Base-by-base conservation (phyloP, 2,113 vertebrate species). In the Marmota monax region DNA sequence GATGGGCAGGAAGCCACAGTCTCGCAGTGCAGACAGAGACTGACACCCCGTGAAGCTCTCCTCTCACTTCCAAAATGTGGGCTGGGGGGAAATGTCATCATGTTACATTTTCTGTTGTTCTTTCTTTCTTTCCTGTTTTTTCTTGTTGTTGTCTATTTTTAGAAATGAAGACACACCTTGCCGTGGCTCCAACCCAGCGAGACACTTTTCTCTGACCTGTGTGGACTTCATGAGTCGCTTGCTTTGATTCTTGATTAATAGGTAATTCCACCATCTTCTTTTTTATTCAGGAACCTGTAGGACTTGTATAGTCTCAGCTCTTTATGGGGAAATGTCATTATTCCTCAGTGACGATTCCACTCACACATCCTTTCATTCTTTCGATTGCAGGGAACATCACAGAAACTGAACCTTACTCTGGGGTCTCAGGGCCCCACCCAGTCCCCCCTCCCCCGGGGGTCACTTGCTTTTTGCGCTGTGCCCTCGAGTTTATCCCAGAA, bases 381-480 rank as follows among this genome's bases (percentile, higher is more conserved):
- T 72, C 22, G 11, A 58, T 34, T 58, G 16, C 37, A 5, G 6
- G 25, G 9, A 10, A 42, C 8, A 42, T 78, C 39, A 23, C 5
- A 61, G 74, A 3, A 61, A 29, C 5, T n/a, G 51, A 58, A 2
- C 20, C 18, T 53, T 51, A 10, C 5, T 1, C 20, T 32, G 25
- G 14, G 23, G 34, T 12, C 8, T 29, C 13, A 22, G n/a, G 20
- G 23, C n/a, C n/a, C 3, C 14, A 13, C 1, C 4, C 0, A 6
- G 3, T 37, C 5, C 12, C 16, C 4, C 1, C 51, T 2, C 8
- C 2, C 2, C 61, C 39, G 7, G 11, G 61, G 1, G 0, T 51
- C 5, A 1, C 51, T 78, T 69, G 2, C 16, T 77, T 9, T 70
- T 29, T 34, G 16, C 16, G 23, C 48, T 77, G n/a, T 18, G 29